Conservation (phyloP, 2,113 vertebrate genomes). For the Colossoma macropomum region DNA sequence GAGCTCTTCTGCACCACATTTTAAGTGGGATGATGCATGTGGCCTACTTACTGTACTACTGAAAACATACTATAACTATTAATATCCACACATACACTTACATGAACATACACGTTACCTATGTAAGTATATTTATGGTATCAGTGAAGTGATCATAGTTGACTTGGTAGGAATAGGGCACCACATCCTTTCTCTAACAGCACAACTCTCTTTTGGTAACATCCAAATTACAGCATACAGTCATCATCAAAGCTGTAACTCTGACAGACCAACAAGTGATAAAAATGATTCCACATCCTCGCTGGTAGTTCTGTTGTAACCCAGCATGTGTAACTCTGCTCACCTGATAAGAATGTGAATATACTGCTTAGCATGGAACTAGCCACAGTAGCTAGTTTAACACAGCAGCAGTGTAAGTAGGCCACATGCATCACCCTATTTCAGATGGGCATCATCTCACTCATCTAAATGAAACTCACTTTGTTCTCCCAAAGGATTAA, state of each 20-base stretch:
- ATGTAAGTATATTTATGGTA: background rate
- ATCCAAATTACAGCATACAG: background rate
- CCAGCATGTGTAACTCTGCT: background rate
- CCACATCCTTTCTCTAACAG: background rate
- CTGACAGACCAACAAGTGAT: background rate
- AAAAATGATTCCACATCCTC: background rate
- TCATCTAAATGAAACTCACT: constrained; percentile 37
- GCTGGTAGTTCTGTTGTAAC: background rate
- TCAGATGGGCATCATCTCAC: constrained; percentile 36
- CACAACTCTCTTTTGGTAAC: background rate
- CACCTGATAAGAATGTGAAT: background rate
- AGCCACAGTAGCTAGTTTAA: constrained; percentile 25
- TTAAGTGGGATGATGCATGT: background rate
- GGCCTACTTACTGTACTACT: constrained; percentile 17
- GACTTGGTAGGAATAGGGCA: background rate
- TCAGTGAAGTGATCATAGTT: background rate
- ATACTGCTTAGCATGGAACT: background rate
- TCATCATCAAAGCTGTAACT: background rate
- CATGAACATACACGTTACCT: background rate
- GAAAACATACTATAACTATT: constrained; percentile 5
- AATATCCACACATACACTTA: background rate
- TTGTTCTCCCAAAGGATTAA: constrained; percentile 34
- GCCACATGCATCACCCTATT: constrained; percentile 42
- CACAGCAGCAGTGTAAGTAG: constrained; percentile 33
- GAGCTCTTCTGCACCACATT: constrained; percentile 14